Percentiles rank a stretch among this genome's conserved stretches.
These are phyloP conservation scores for Mesocricetus auratus DNA, from an alignment of 2,113 vertebrate genomes.

Conservation along the genomic window DNA sequence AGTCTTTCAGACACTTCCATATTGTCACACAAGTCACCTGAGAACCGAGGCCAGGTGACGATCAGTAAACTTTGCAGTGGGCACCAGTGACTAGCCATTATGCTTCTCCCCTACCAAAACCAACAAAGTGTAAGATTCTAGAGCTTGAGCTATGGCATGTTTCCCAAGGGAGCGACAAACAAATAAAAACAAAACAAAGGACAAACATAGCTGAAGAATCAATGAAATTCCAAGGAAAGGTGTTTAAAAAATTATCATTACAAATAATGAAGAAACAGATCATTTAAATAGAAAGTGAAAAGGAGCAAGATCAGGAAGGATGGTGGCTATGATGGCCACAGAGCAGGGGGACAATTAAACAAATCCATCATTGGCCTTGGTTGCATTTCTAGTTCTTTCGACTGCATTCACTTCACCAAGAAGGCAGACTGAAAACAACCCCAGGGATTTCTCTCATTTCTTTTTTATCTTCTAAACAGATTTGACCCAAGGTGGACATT, in stretches of 20 bases:
- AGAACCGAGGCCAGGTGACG: not conserved
- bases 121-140: not conserved
- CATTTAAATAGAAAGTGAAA: not conserved
- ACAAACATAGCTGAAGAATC: not conserved
- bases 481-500: slow-evolving; percentile 67
- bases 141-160: not conserved
- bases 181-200: not conserved
- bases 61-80: not conserved
- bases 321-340: not conserved
- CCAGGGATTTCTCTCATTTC: not conserved
- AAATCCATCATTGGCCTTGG: slow-evolving; percentile 46
- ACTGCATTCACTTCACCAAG: not conserved
- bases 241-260: not conserved
- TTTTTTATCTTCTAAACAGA: slow-evolving; percentile 72
- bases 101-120: not conserved
- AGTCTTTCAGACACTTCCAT: not conserved
- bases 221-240: slow-evolving; percentile 8
- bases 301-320: not conserved
- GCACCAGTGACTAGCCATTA: not conserved
- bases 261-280: slow-evolving; percentile 2
- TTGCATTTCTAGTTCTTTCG: not conserved
- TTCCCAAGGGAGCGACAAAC: not conserved
- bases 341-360: not conserved
- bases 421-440: slow-evolving; percentile 9
- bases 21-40: not conserved